These are phyloP conservation scores for Phymatocera aterrima DNA, from an alignment of 2,888 invertebrate species.

Conservation along the genomic window DNA sequence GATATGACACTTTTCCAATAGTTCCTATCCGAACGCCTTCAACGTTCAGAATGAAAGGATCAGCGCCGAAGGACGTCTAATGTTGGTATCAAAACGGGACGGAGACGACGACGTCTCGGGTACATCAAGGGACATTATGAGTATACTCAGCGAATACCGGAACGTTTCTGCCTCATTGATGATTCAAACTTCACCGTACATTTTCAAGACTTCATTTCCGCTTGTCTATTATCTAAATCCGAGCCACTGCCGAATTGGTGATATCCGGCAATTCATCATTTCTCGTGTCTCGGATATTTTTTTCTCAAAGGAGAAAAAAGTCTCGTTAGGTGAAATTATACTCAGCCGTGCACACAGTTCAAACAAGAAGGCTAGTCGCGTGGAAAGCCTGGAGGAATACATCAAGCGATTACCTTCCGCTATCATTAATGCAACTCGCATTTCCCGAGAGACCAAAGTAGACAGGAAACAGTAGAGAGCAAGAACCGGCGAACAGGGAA, in stretches of 20 bases:
- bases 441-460: slow-evolving; percentile 25
- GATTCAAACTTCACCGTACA: neutral
- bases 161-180: slow-evolving; percentile 1
- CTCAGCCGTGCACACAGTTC: neutral
- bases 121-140: neutral
- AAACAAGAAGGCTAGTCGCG: neutral
- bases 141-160: neutral
- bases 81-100: slow-evolving; percentile 20
- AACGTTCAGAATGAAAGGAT: slow-evolving; percentile 4
- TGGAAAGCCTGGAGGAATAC: neutral
- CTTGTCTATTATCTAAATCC: neutral
- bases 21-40: neutral
- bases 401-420: slow-evolving; percentile 33
- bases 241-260: neutral
- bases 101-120: slow-evolving; percentile 14
- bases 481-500: neutral
- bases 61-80: neutral
- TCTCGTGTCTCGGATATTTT: neutral
- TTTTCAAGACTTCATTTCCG: slow-evolving; percentile 23
- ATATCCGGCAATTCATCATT: neutral
- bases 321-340: neutral
- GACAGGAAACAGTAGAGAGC: neutral
- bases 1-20: slow-evolving; percentile 42
- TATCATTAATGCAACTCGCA: slow-evolving; percentile 35
- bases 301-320: neutral